phyloP scores from a whole-genome alignment of 2,888 invertebrate genomes.

The Bellardia pandia region DNA sequence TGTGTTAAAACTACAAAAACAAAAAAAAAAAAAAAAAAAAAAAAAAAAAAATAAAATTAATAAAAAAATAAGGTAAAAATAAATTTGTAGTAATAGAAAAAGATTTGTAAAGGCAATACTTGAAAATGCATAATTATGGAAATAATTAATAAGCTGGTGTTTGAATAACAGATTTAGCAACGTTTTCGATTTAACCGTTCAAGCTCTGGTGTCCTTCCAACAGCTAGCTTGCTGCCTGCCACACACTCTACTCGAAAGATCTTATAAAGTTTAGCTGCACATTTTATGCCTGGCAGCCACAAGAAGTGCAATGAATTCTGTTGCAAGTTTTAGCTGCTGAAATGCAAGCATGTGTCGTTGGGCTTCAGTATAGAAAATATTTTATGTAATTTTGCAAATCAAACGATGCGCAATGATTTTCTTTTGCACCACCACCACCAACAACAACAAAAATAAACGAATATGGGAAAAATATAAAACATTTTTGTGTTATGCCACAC shows the following conservation, averaged over 20 bases:
- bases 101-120: conserved; percentile 60
- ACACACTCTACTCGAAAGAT: conserved; percentile 7
- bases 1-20: conserved; percentile 55
- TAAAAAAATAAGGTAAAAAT: neutral
- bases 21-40: neutral
- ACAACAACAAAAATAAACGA: conserved; percentile 35
- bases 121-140: conserved; percentile 70
- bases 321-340: conserved; percentile 6
- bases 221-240: neutral
- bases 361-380: conserved; percentile 35
- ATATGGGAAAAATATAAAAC: conserved; percentile 48
- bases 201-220: conserved; percentile 27
- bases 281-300: conserved; percentile 66
- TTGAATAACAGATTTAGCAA: conserved; percentile 60
- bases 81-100: conserved; percentile 49
- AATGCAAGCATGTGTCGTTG: neutral
- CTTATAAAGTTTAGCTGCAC: conserved; percentile 55
- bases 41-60: neutral
- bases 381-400: conserved; percentile 67
- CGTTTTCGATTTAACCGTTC: conserved; percentile 64
- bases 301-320: conserved; percentile 59
- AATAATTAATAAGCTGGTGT: conserved; percentile 70
- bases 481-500: neutral
- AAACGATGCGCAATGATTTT: conserved; percentile 75
- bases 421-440: conserved; percentile 18